phyloP scores from a whole-genome alignment of 2,797 vertebrate species.

The Eptatretus atami region DNA sequence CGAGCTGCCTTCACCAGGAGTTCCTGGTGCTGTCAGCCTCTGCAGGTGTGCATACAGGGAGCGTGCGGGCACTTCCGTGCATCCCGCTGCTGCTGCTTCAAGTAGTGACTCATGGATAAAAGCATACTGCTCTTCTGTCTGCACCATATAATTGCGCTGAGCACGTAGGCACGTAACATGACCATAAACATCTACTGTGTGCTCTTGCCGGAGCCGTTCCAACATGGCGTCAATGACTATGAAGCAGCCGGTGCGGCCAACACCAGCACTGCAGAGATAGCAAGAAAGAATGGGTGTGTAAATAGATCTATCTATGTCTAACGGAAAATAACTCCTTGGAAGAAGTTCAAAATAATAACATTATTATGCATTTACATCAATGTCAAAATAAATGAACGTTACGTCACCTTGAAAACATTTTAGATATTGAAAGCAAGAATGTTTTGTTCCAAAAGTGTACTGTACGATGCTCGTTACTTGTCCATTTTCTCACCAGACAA shows the following conservation, averaged over 20 bases:
- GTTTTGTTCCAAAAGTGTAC: too few relatives aligned
- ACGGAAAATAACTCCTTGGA: too few relatives aligned
- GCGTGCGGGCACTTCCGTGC: conserved; percentile 65
- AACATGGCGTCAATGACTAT: conserved; percentile 81
- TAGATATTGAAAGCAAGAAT: too few relatives aligned
- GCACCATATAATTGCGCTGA: conserved; percentile 93
- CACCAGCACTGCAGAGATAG: conserved; percentile 27
- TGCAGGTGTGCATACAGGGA: conserved; percentile 87
- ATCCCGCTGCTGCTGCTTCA: conserved; percentile 75
- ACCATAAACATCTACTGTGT: conserved; percentile 68
- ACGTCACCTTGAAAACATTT: too few relatives aligned
- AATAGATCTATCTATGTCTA: too few relatives aligned
- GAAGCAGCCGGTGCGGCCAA: conserved; percentile 76
- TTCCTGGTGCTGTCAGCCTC: conserved; percentile 67
- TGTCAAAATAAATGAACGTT: too few relatives aligned
- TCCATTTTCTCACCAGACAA: too few relatives aligned
- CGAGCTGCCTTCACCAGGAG: conserved; percentile 45
- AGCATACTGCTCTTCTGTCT: conserved; percentile 96
- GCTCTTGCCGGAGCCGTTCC: conserved; percentile 74
- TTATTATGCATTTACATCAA: too few relatives aligned
- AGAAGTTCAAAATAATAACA: too few relatives aligned
- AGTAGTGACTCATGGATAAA: conserved; percentile 89
- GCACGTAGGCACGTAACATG: conserved; percentile 88
- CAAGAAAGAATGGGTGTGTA: too few relatives aligned
- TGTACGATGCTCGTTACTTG: too few relatives aligned